Evolutionary conservation across 2,888 invertebrate species (phyloP), one percentile per base, ranked within the genome.

Genomic region (Tipula helvola): DNA sequence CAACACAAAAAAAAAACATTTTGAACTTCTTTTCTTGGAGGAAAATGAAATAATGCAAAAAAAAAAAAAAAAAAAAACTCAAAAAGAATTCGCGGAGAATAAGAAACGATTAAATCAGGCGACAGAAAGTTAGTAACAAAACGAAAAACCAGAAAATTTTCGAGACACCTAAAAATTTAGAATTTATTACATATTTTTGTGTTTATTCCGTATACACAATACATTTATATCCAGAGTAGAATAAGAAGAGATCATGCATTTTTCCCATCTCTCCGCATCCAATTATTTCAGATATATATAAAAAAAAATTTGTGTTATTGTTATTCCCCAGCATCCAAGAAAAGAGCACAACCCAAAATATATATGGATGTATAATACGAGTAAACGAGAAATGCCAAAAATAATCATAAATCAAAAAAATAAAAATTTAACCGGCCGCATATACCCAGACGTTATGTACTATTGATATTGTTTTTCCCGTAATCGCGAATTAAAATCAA

Each of bases 111-210:
- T 71, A 71, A 71, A 71, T 71, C 71, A 71, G 71, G 71, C 71
- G 71, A 71, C 71, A 71, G 71, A 71, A 71, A 71, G 71, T 71
- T 71, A 71, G 71, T 71, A 71, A 71, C 71, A 71, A 71, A 71
- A 71, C 71, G 28, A 71, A 71, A 71, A 71, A 71, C 71, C 18
- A 71, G 71, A 71, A 28, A 71, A 71, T 71, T 71, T 71, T 12
- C 71, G 71, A 71, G 71, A 71, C 71, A 71, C 71, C 71, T 71
- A 71, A 71, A 71, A 71, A 71, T 71, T 71, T 71, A 71, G 71
- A 71, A 71, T 71, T 71, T 71, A 71, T 71, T 28, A 71, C 71
- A 28, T 71, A 71, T 71, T 71, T 71, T 28, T 71, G 28, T 71
- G 71, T 71, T 71, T 71, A 71, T 71, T 71, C 71, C 71, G 28